A percentile compares a stretch with the other conserved stretches of the same genome.
Conservation (phyloP, 2,888 invertebrate genomes). For the Nowickia ferox region DNA sequence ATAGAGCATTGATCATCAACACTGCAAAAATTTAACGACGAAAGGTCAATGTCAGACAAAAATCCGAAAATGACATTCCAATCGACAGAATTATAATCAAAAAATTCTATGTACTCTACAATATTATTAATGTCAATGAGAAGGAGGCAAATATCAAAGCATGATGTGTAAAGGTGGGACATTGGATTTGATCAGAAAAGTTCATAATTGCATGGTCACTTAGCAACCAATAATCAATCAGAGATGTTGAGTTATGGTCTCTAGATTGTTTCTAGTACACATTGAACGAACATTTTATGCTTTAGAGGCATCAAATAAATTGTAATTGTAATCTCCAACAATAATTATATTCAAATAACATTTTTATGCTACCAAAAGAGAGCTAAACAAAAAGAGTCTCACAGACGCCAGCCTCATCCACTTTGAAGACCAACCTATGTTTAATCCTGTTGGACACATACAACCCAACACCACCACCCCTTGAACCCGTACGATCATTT, state of each 20-base stretch:
- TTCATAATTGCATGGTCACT: not conserved
- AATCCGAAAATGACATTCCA: no score
- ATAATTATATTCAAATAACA: not conserved
- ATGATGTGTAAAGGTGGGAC: no score
- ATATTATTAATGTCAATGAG: not conserved
- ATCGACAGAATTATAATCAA: not conserved
- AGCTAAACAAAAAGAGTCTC: not conserved
- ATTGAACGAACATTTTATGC: not conserved
- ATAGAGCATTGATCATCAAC: no score
- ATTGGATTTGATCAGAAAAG: not conserved
- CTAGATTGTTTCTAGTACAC: no score
- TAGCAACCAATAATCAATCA: not conserved
- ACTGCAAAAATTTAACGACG: no score
- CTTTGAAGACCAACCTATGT: not conserved
- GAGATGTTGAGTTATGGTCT: no score
- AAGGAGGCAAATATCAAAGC: not conserved
- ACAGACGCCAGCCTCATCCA: not conserved
- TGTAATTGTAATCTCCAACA: not conserved
- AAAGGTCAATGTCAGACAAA: no score
- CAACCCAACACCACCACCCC: not conserved
- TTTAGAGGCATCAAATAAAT: not conserved
- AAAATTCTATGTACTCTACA: not conserved
- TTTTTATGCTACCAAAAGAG: no score
- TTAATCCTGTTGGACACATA: not conserved
- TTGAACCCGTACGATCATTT: conserved; percentile 2